Base-by-base conservation (phyloP, 2,888 invertebrate genomes). In the Serripes groenlandicus region DNA sequence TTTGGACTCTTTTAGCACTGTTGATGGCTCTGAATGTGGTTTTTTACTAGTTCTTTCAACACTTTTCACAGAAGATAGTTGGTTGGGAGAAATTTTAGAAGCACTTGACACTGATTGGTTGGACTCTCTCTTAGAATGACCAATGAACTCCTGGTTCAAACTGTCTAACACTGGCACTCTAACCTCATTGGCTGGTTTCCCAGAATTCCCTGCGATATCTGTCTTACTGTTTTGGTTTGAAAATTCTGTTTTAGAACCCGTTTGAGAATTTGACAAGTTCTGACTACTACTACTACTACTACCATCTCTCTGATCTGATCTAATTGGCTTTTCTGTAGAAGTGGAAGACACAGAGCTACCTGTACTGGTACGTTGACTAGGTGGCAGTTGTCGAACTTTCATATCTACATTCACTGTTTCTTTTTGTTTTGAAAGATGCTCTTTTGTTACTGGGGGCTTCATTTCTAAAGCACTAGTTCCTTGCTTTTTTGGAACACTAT, bases 91-190 rank as follows among this genome's bases (percentile, higher is more conserved):
- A 68, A 58, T 49, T 32, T 35, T 28, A 23, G 52, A 52, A 75
- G 68, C 62, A 71, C 75, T 75, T 23, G 56, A 34, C 18, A 49
- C 64, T 52, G 70, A 79, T 35, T 79, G 79, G 68, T 60, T 56
- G 1, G 60, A 35, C 18, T 75, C 69, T 49, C 66, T 34, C 64
- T 79, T 76, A 26, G 74, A 74, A 21, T 74, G 79, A 56, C 54
- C 58, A 49, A 74, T 74, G 28, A 83, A 56, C 42, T 83, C 79
- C 42, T 83, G 68, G 18, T 73, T 73, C 4, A 83, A 60, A 49
- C 73, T 64, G 30, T 76, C 70, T 30, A 83, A 69, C 28, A 83
- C 73, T 70, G 83, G 76, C 69, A 77, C 83, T 60, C 83, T 42
- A n/a, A 64, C 62, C 21, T 60, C 49, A 62, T 70, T 42, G 52